Base-by-base conservation (phyloP, 2,888 invertebrate genomes). In the Sialis fuliginosa region DNA sequence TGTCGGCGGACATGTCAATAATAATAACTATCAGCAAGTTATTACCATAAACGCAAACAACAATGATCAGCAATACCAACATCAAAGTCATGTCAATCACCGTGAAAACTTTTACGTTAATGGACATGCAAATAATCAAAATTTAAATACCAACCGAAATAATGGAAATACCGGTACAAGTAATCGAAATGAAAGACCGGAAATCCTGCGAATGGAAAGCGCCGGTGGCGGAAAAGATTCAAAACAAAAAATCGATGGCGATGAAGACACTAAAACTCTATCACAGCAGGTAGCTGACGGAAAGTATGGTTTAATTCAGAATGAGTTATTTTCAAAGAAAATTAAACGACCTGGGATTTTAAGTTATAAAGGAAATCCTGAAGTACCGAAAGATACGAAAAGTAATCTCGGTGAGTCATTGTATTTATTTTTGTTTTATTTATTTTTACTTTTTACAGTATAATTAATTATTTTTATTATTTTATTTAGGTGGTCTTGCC, bases 231-330 rank as follows among this genome's bases (percentile, higher is more conserved):
- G 42, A 30, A 50, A 50, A 45, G 45, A 32, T 33, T 52, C 49
- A 46, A 52, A 53, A 43, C 39, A 48, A 31, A 52, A 53, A 44
- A 55, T 54, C 47, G 50, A 49, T 33, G 67, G 69, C 49, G 82
- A 82, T 51, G 87, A 87, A 52, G 80, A 82, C 32, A 82, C 79
- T 62, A 89, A 89, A 62, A 88, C 88, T 5, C 67, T 89, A 35
- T 77, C 86, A n/a, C 87, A 89, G 66, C 89, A 89, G 66, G 87
- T 89, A 54, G 81, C 83, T 49, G 90, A 90, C 60, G 90, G 89
- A 39, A 89, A 89, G 66, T 90, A 90, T 64, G 89, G 87, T 33
- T 69, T 90, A 6, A 87, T 90, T 53, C 88, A 89, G 60, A 81
- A 83, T 57, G 88, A 89, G 64, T 71, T 89, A 50, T 87, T 88